A percentile compares a stretch with the other conserved stretches of the same genome.
phyloP scores from a whole-genome alignment of 2,888 invertebrate genomes.

The Bombylius major region DNA sequence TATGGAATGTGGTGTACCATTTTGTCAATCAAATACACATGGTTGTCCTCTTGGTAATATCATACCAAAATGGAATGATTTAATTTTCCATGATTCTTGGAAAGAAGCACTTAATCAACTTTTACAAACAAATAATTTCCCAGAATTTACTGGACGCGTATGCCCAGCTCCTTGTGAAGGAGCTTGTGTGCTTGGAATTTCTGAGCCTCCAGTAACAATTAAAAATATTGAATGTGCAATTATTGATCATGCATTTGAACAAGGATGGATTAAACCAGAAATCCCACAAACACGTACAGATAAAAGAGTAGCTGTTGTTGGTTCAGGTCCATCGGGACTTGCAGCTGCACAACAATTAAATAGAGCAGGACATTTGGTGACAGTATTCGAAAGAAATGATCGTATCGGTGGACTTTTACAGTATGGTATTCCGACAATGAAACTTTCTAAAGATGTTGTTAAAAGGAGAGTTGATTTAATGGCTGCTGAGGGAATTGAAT shows the following conservation, averaged over 20 bases:
- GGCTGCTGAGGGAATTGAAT: constrained; percentile 76
- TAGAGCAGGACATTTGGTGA: constrained; percentile 86
- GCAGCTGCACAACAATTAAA: constrained; percentile 96
- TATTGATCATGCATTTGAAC: constrained; percentile 94
- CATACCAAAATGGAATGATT: constrained; percentile 98
- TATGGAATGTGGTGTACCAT: constrained; percentile 99
- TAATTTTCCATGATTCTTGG: constrained; percentile 92
- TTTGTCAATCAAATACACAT: constrained; percentile 82
- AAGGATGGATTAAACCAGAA: constrained; percentile 85
- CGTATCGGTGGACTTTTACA: constrained; percentile 87
- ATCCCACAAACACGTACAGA: constrained; percentile 63
- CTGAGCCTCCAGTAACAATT: constrained; percentile 93
- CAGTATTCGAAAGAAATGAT: constrained; percentile 95
- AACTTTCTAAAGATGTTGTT: constrained; percentile 87
- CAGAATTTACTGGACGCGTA: constrained; percentile 91
- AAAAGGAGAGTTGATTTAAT: constrained; percentile 77
- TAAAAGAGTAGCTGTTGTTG: constrained; percentile 77
- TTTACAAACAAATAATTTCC: constrained; percentile 97
- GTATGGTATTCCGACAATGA: constrained; percentile 99
- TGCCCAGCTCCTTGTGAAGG: constrained; percentile 98
- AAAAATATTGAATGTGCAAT: constrained; percentile 99
- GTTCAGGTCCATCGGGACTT: constrained; percentile 88
- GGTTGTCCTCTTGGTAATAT: constrained; percentile 98
- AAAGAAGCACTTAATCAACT: constrained; percentile 83
- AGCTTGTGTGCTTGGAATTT: constrained; percentile 92